phyloP scores from a whole-genome alignment of 2,797 vertebrate species.

The Selene dorsalis region DNA sequence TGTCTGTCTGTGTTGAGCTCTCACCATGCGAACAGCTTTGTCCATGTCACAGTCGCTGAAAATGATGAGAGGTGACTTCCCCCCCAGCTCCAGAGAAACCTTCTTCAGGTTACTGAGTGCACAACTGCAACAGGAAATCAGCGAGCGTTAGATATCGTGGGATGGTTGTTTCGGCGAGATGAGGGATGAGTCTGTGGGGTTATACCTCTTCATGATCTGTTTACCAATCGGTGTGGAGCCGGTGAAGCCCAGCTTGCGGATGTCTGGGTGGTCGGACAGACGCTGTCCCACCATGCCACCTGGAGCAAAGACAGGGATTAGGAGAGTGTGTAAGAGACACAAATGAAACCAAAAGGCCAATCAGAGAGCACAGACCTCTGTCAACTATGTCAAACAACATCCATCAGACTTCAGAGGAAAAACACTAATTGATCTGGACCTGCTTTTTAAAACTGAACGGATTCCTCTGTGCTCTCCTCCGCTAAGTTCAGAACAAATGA shows the following conservation, averaged over 20 bases:
- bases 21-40: constrained; percentile 97
- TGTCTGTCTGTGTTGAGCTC: neutral
- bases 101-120: constrained; percentile 96
- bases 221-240: constrained; percentile 95
- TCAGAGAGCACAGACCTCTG: too few relatives aligned
- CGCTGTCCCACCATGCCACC: constrained; percentile 93
- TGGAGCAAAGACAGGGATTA: constrained; percentile 46
- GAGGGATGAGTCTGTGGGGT: rapidly evolving
- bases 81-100: constrained; percentile 96
- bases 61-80: constrained; percentile 97
- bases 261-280: constrained; percentile 93
- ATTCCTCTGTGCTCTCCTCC: too few relatives aligned
- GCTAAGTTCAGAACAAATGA: too few relatives aligned
- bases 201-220: constrained; percentile 97
- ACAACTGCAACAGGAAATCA: constrained; percentile 81
- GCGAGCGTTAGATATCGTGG: neutral
- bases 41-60: constrained; percentile 97
- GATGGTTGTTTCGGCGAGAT: neutral
- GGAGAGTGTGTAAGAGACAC: neutral
- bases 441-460: too few relatives aligned
- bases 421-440: too few relatives aligned
- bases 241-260: constrained; percentile 97
- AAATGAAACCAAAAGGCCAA: neutral
- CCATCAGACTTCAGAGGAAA: too few relatives aligned
- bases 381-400: too few relatives aligned